Percentiles rank a stretch among this genome's conserved stretches.
These are phyloP conservation scores for Eristalis tenax DNA, from an alignment of 2,888 invertebrate species.

Conservation along the genomic window DNA sequence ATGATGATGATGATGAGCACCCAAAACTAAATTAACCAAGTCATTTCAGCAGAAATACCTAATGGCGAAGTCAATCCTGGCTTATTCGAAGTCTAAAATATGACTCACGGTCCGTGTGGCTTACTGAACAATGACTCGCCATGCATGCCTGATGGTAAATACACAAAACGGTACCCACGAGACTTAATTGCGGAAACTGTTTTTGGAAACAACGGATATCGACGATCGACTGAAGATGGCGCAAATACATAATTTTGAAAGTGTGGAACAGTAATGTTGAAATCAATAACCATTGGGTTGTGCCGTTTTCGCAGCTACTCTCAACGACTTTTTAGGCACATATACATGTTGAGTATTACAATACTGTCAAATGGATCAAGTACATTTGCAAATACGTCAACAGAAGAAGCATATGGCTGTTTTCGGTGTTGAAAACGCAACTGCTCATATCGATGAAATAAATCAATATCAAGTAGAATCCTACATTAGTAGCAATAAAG, in stretches of 20 bases:
- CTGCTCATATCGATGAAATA: constrained; percentile 47
- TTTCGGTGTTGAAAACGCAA: neutral
- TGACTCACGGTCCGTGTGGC: constrained; percentile 79
- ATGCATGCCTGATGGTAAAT: constrained; percentile 77
- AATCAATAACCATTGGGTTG: too few relatives aligned
- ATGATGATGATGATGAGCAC: too few relatives aligned
- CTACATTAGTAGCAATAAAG: constrained; percentile 18
- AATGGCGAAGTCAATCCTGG: constrained; percentile 74
- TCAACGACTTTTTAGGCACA: too few relatives aligned
- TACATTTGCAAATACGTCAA: constrained; percentile 1
- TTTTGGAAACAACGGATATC: constrained; percentile 41
- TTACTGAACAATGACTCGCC: constrained; percentile 73
- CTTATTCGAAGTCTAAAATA: constrained; percentile 73
- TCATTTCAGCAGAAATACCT: constrained; percentile 44
- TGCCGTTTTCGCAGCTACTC: too few relatives aligned
- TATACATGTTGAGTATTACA: too few relatives aligned
- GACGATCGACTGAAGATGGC: constrained; percentile 44
- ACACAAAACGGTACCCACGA: constrained; percentile 76
- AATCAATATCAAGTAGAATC: constrained; percentile 52
- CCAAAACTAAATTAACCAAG: neutral
- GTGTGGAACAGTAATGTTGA: too few relatives aligned
- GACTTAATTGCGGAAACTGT: constrained; percentile 17
- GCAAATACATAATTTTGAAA: constrained; percentile 37
- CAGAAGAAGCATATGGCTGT: neutral
- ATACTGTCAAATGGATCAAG: too few relatives aligned